Conservation (phyloP, 2,888 invertebrate species). For the Drosophila borealis region DNA sequence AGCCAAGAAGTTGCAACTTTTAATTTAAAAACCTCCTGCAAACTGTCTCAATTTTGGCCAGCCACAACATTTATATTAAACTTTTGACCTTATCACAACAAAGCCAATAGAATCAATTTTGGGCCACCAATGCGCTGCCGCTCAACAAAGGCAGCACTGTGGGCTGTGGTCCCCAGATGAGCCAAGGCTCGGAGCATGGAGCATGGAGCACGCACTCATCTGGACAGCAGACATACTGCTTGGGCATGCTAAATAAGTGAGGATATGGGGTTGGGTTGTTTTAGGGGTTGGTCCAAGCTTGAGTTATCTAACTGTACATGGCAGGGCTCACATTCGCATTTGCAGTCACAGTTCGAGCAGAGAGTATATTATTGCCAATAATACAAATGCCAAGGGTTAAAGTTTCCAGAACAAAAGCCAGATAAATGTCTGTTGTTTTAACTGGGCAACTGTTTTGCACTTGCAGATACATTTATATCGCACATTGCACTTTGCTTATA, state of each 20-base stretch:
- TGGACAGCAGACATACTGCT: slow-evolving; percentile 19
- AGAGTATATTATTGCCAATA: slow-evolving; percentile 63
- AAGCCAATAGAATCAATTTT: slow-evolving; percentile 76
- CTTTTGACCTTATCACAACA: slow-evolving; percentile 78
- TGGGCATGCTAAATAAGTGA: slow-evolving; percentile 21
- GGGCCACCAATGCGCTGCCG: slow-evolving; percentile 30
- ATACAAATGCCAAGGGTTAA: slow-evolving; percentile 67
- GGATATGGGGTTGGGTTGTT: background rate
- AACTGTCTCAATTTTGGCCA: slow-evolving; percentile 62
- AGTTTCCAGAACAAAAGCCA: slow-evolving; percentile 46
- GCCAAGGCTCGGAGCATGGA: background rate
- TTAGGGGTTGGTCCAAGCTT: background rate
- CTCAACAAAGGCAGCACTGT: too few relatives aligned
- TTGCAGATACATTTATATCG: slow-evolving; percentile 6
- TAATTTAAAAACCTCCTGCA: slow-evolving; percentile 59
- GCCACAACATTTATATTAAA: slow-evolving; percentile 80
- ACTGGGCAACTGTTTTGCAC: slow-evolving; percentile 36
- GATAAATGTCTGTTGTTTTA: slow-evolving; percentile 46
- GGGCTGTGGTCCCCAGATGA: slow-evolving; percentile 17
- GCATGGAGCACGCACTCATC: slow-evolving; percentile 26
- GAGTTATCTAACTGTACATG: slow-evolving; percentile 32
- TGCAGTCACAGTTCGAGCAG: slow-evolving; percentile 2
- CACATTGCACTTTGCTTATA: slow-evolving; percentile 16
- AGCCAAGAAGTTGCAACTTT: slow-evolving; percentile 61
- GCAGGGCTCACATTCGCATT: slow-evolving; percentile 26